Evolutionary conservation across 2,888 invertebrate genomes (phyloP), one percentile per base, ranked within the genome.

Genomic region (Synanthedon vespiformis): DNA sequence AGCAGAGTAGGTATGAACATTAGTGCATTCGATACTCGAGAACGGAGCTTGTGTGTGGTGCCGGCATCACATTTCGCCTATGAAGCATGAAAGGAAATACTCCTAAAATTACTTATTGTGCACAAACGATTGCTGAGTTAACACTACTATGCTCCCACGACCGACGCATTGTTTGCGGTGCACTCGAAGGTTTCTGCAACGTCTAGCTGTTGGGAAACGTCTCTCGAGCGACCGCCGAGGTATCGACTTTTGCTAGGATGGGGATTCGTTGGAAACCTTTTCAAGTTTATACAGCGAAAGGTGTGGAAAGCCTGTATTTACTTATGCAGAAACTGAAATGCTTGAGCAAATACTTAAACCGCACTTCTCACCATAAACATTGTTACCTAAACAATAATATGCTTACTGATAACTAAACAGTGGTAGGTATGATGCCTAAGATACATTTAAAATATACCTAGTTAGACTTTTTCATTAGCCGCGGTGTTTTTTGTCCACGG

Each of bases 101-200:
- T 74, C 34, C 67, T 68, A 67, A 78, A 74, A 67, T 72, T 68
- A 69, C 71, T 67, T 70, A 76, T 75, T 75, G 72, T 75, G 62
- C 68, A 67, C 61, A 48, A 65, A 65, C 61, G 63, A 74, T 68
- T 64, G 72, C 70, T 68, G 66, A 59, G 67, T 61, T 70, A 65
- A 72, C 72, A 70, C 64, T 67, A 63, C 68, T 62, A 59, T 67
- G 67, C 80, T 83, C 85, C 81, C 83, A 85, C 84, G 82, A 78
- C 65, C 71, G 70, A 69, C 70, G 69, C 74, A 82, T 84, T 85
- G 84, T 86, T 85, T 79, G 77, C 70, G 67, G 65, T 80, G 77
- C 80, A 78, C 78, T 83, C 70, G 70, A 79, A 75, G 77, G 79
- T 80, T 81, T 82, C 80, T 81, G 84, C 85, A 83, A 84, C 74